These are phyloP conservation scores for Oscarella lobularis DNA, from an alignment of 37 sponge, comb jelly and placozoan genomes.

Conservation along the genomic window DNA sequence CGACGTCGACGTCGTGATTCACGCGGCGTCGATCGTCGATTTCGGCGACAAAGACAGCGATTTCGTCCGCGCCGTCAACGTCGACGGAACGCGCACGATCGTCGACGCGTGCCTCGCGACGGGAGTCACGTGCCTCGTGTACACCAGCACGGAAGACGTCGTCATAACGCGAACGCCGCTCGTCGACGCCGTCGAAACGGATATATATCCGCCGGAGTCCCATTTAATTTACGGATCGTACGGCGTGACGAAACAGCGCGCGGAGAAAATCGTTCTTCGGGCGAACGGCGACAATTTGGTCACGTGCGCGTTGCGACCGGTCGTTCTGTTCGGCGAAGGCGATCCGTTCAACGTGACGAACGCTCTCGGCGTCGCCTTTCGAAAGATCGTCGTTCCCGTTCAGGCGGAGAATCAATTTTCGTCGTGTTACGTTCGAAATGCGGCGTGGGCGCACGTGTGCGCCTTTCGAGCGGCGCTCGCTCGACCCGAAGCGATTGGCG, in stretches of 20 bases:
- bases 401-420: neutral
- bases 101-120: neutral
- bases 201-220: neutral
- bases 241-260: neutral
- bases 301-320: neutral
- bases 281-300: neutral
- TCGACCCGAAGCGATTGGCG: neutral
- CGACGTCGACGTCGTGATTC: neutral
- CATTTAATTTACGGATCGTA: neutral
- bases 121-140: neutral
- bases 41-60: neutral
- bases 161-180: neutral
- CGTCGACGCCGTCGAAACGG: neutral
- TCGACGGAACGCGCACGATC: neutral
- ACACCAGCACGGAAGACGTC: conserved; percentile 1
- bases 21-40: neutral
- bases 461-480: neutral
- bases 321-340: neutral
- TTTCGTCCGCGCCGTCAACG: neutral
- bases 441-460: conserved; percentile 1
- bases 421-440: neutral
- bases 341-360: neutral
- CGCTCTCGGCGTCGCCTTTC: neutral
- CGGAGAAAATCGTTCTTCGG: neutral
- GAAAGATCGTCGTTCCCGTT: neutral